Base-by-base conservation (phyloP, 2,888 invertebrate genomes). In the Syrista parreyssii region DNA sequence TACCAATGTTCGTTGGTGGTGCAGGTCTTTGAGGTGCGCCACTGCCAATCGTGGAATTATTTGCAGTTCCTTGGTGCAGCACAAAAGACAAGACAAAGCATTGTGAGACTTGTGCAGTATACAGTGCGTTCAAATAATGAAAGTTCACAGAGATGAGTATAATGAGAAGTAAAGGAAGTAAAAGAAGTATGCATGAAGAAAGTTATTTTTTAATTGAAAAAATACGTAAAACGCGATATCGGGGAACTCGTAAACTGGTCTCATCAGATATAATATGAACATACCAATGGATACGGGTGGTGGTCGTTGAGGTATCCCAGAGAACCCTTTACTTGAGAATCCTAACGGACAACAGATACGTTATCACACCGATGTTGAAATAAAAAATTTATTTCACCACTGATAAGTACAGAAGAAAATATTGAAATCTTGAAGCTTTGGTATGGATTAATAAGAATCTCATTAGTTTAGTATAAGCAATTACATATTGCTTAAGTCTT, bases 1-100 rank as follows among this genome's bases (percentile, higher is more conserved):
- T 91, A 91, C 91, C 91, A 81, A 91, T 90, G 84, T 86, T 90
- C 86, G 88, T 86, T 80, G 91, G 91, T 84, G 91, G 91, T 86
- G 90, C 87, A 82, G 91, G 91, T 88, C 91, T 90, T 88, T 91
- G 91, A 76, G 87, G 88, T 83, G 84, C 85, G 85, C 86, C 88
- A 86, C 84, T 85, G 82, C 81, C 78, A 84, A 83, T 88, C 84
- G 87, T 77, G 78, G 83, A 81, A 84, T 87, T 84, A 81, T 81
- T 83, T 83, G 87, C 82, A 79, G 86, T 87, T 87, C 89, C 91
- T 91, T 87, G 82, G 86, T 81, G 89, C 89, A 87, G 89, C 90
- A 87, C 55, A 23, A 55, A 55, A 55, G 55, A 55, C 23, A 55
- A 55, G 55, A 55, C 55, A 55, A 55, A 55, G 55, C 55, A 9